Percentiles rank a stretch among this genome's conserved stretches.
These are phyloP conservation scores for Phaethon lepturus DNA, from an alignment of 2,113 vertebrate genomes.

Conservation along the genomic window DNA sequence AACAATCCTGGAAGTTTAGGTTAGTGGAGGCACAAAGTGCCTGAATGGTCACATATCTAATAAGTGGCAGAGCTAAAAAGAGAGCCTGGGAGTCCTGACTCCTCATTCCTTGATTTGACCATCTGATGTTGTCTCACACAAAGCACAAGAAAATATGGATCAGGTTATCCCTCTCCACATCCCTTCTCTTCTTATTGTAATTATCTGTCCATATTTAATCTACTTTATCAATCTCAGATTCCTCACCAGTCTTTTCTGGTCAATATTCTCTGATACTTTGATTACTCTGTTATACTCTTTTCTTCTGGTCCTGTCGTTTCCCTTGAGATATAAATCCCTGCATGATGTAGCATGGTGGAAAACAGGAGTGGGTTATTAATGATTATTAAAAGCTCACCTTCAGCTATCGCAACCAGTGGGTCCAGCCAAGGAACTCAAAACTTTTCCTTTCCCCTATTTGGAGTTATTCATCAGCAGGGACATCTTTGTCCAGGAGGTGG, in stretches of 20 bases:
- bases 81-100: not conserved
- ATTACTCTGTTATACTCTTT: not conserved
- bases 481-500: not conserved
- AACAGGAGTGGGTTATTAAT: not conserved
- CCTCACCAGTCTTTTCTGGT: not conserved
- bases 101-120: not conserved
- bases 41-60: slow-evolving; percentile 11
- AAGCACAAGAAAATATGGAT: not conserved
- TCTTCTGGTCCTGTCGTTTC: not conserved
- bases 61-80: not conserved
- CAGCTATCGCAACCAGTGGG: not conserved
- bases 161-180: not conserved
- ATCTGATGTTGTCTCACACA: not conserved
- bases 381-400: not conserved
- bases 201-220: not conserved
- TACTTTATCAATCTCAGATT: not conserved
- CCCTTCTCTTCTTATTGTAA: not conserved
- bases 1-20: slow-evolving; percentile 10
- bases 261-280: not conserved
- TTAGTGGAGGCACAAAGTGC: not conserved
- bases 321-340: not conserved
- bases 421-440: not conserved
- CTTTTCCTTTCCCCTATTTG: not conserved
- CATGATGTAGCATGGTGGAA: not conserved
- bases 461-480: not conserved